Evolutionary conservation across 2,888 invertebrate genomes (phyloP), one percentile per base, ranked within the genome.

Genomic region (Allacma fusca): DNA sequence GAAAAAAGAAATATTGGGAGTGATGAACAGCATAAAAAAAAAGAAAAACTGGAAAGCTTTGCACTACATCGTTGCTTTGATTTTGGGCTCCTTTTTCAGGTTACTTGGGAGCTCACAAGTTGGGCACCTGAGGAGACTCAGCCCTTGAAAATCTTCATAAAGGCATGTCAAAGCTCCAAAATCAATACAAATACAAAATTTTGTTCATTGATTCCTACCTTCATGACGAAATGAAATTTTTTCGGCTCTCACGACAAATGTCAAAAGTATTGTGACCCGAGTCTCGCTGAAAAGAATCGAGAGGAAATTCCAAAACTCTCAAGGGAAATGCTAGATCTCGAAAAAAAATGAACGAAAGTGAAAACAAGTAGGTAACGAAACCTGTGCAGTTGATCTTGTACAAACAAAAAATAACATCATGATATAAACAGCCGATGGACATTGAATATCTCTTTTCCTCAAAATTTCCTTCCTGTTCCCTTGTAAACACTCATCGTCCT

Each of bases 81-180:
- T 82, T 83, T 83, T 80, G 80, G 80, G 79, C 80, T 75, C 79
- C 69, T 65, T 76, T 82, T 82, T 80, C 82, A 83, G 83, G 83
- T 83, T 81, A 50, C 82, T 83, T 83, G 80, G 83, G 82, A 83
- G 83, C 81, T 81, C 83, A 82, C 62, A 79, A 40, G 81, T 79
- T 83, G 82, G 83, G 83, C 82, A 80, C 82, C 81, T 82, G 79
- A 81, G 80, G 80, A 81, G 78, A 62, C 67, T 75, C 69, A 75
- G 68, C 75, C 67, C 74, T 43, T 72, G 57, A 64, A 74, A 74
- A 74, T 64, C 74, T 74, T 57, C 74, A 74, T 74, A 59, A 57
- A 74, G 74, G 74, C 74, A 74, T 74, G 74, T 74, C 74, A 62
- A 74, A 74, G 74, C 74, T 74, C 74, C 50, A 57, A 67, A 67